Evolutionary conservation across 2,888 invertebrate genomes (phyloP).

Genomic region (Harpalus rufipes): DNA sequence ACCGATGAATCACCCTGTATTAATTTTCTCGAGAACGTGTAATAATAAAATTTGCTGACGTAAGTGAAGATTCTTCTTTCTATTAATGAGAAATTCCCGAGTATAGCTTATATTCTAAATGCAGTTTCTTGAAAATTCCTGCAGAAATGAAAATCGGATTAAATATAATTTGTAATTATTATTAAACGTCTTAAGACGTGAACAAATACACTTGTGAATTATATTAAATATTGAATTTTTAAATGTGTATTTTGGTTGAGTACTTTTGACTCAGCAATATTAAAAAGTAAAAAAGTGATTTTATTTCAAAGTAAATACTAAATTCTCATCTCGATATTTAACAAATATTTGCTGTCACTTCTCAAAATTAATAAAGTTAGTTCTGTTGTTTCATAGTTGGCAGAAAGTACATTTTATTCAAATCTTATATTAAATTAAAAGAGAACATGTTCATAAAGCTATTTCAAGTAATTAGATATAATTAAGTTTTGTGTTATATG

Average conservation of each 20-base stretch:
- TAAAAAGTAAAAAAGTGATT: conserved; percentile 4
- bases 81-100: too few relatives aligned
- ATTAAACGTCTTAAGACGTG: not conserved
- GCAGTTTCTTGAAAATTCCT: not conserved
- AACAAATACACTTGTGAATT: conserved; percentile 7
- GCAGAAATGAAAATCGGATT: not conserved
- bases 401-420: not conserved
- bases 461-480: not conserved
- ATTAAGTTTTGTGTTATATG: not conserved
- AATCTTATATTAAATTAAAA: not conserved
- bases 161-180: not conserved
- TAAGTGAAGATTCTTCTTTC: too few relatives aligned
- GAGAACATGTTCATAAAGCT: not conserved
- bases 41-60: too few relatives aligned
- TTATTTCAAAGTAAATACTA: conserved; percentile 5
- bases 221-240: conserved; percentile 3
- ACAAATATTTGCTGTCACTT: conserved; percentile 8
- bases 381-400: not conserved
- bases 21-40: too few relatives aligned
- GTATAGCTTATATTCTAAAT: too few relatives aligned
- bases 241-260: conserved; percentile 12
- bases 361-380: conserved; percentile 21
- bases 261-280: not conserved
- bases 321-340: not conserved
- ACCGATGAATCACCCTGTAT: too few relatives aligned